phyloP scores from a whole-genome alignment of 2,888 invertebrate genomes.

The Orchestes rusci region DNA sequence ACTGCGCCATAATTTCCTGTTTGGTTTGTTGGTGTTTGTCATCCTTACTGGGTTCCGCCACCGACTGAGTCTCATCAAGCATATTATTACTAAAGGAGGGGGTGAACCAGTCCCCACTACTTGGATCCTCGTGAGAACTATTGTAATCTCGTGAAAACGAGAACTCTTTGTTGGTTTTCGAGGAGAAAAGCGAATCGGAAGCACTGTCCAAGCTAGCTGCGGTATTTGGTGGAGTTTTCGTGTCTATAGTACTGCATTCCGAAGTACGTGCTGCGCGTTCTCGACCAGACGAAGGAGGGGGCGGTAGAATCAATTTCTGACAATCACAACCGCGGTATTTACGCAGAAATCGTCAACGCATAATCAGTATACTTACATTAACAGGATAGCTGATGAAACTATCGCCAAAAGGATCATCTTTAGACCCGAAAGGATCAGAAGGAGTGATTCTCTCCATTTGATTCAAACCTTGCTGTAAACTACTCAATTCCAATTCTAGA shows the following conservation, averaged over 20 bases:
- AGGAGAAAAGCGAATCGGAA: constrained; percentile 26
- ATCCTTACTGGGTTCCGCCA: constrained; percentile 33
- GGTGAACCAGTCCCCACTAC: constrained; percentile 42
- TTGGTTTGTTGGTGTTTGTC: constrained; percentile 40
- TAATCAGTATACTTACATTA: constrained; percentile 25
- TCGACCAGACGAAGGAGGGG: constrained; percentile 36
- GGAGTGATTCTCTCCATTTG: constrained; percentile 83
- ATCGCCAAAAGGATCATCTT: constrained; percentile 67
- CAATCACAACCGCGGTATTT: too few species aligned
- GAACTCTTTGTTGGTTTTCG: constrained; percentile 34
- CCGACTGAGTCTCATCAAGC: constrained; percentile 36
- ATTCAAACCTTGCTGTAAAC: constrained; percentile 76
- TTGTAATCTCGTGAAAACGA: constrained; percentile 33
- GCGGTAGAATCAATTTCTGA: constrained; percentile 37
- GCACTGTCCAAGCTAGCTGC: constrained; percentile 29
- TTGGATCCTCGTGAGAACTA: constrained; percentile 38
- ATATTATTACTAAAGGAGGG: constrained; percentile 36
- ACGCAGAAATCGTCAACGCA: background rate
- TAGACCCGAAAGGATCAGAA: constrained; percentile 55
- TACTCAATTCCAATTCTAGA: constrained; percentile 79
- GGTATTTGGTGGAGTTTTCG: constrained; percentile 41
- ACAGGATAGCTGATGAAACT: constrained; percentile 53
- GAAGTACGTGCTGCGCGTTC: constrained; percentile 36
- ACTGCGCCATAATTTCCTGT: constrained; percentile 45
- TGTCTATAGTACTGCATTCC: constrained; percentile 39